Conservation (phyloP, 2,888 invertebrate species). For the Epistrophella euchroma region DNA sequence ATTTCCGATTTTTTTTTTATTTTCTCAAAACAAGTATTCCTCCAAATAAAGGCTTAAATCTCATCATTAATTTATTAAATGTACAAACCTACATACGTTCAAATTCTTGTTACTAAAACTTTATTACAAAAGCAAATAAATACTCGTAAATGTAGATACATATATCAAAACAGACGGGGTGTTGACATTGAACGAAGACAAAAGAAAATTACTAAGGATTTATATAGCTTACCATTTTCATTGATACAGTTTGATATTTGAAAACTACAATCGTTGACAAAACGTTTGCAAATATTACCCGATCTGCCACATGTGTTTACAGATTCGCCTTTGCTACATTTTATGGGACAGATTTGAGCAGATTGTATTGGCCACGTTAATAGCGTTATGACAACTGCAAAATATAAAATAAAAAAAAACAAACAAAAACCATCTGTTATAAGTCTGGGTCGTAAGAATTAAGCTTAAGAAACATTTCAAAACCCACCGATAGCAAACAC, state of each 20-base stretch:
- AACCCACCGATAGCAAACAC: not conserved
- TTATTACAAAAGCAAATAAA: too few relatives aligned
- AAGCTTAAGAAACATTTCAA: not conserved
- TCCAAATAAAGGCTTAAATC: too few relatives aligned
- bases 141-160: too few relatives aligned
- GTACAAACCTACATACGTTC: too few relatives aligned
- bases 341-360: not conserved
- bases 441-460: not conserved
- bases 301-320: conserved; percentile 8
- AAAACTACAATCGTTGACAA: not conserved
- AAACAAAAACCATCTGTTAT: not conserved
- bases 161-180: too few relatives aligned
- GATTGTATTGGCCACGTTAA: not conserved
- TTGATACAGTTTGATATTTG: conserved; percentile 2
- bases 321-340: not conserved
- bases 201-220: not conserved
- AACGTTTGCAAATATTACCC: conserved; percentile 13
- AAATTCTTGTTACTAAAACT: too few relatives aligned
- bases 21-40: too few relatives aligned
- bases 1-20: too few relatives aligned
- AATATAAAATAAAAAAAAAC: not conserved
- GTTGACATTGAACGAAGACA: too few relatives aligned
- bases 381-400: not conserved
- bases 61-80: too few relatives aligned
- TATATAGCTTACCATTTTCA: not conserved